A percentile compares a stretch with the other conserved stretches of the same genome.
phyloP scores from a whole-genome alignment of 2,797 vertebrate genomes.

The Agapornis canus region DNA sequence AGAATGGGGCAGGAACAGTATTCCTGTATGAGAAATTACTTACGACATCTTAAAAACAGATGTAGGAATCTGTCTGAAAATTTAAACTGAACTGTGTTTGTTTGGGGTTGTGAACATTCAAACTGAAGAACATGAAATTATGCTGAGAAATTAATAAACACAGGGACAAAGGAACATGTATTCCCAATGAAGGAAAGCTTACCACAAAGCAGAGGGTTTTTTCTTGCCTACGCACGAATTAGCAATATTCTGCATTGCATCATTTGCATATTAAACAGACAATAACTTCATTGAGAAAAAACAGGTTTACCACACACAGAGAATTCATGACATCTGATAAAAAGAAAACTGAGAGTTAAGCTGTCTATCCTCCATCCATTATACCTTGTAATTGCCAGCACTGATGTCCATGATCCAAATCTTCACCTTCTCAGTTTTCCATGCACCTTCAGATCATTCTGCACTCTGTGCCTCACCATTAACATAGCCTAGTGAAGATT shows the following conservation, averaged over 20 bases:
- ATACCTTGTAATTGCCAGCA: background rate
- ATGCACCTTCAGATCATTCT: background rate
- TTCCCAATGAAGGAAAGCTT: background rate
- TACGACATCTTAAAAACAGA: background rate
- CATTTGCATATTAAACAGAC: conserved; percentile 45
- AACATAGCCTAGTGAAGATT: background rate
- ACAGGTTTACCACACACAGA: background rate
- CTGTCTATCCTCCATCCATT: background rate
- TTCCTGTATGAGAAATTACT: background rate
- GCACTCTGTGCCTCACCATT: background rate
- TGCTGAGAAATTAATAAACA: background rate
- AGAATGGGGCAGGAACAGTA: background rate
- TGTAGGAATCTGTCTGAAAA: background rate
- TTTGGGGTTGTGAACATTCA: background rate
- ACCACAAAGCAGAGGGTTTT: background rate
- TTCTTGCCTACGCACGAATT: background rate
- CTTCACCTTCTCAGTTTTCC: background rate
- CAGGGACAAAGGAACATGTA: background rate
- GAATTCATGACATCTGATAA: conserved; percentile 10
- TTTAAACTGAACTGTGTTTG: background rate
- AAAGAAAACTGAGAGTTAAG: background rate
- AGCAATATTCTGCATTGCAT: conserved; percentile 6
- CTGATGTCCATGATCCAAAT: background rate
- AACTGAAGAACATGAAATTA: background rate
- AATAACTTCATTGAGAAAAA: conserved; percentile 21